phyloP scores from a whole-genome alignment of 2,888 invertebrate species.

The Diarsia dahlii region DNA sequence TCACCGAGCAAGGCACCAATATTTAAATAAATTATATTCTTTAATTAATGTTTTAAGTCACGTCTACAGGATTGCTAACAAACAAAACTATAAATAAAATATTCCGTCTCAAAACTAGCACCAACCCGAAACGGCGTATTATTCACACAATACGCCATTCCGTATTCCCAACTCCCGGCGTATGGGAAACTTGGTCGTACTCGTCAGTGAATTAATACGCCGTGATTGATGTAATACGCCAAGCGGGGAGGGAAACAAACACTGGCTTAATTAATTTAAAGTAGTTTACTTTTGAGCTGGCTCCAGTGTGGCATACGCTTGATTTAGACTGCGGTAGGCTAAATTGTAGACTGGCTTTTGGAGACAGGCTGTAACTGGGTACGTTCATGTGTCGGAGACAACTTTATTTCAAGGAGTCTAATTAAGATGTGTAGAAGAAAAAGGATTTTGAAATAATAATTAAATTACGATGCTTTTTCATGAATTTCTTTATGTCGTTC shows the following conservation, averaged over 20 bases:
- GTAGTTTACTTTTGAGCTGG: constrained; percentile 66
- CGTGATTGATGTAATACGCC: constrained; percentile 72
- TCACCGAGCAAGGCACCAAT: constrained; percentile 35
- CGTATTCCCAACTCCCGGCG: constrained; percentile 53
- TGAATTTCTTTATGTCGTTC: no score
- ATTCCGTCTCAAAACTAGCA: constrained; percentile 24
- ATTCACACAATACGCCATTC: constrained; percentile 33
- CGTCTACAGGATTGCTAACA: not conserved
- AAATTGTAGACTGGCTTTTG: constrained; percentile 3
- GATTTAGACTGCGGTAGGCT: constrained; percentile 21
- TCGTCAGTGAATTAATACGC: constrained; percentile 68
- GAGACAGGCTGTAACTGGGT: not conserved
- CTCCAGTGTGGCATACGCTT: constrained; percentile 29
- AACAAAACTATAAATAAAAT: constrained; percentile 10
- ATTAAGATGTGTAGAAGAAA: not conserved
- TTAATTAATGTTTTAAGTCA: not conserved
- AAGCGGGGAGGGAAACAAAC: constrained; percentile 61
- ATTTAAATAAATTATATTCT: constrained; percentile 47
- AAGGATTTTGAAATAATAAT: not conserved
- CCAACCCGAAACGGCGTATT: constrained; percentile 35
- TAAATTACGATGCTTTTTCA: no score
- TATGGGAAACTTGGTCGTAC: constrained; percentile 59
- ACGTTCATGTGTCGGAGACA: not conserved
- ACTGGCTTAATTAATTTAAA: constrained; percentile 66
- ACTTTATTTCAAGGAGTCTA: not conserved